Evolutionary conservation across 1,140 invertebrate species (phyloP), one percentile per base, ranked within the genome.

Genomic region (Drosophila sechellia): DNA sequence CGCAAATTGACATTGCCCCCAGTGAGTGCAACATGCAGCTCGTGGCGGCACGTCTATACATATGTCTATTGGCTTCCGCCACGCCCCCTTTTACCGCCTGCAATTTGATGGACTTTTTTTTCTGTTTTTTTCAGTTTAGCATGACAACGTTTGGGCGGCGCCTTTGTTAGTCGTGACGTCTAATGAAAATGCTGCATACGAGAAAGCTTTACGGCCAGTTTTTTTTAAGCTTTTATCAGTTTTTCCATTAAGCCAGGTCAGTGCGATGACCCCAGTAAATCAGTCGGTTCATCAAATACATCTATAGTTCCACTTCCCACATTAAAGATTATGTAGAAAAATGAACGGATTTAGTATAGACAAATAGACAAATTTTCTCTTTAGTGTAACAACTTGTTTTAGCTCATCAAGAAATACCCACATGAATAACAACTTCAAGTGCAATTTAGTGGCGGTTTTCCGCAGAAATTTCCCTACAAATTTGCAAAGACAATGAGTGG

Each of bases 1-100:
- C 49, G 58, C 75, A 81, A 86, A 86, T 86, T 87, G 83, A 86
- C 81, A 86, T 86, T 86, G 81, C 66, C 77, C 76, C 52, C 60
- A 27, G 52, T 35, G 39, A 43, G 35, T 75, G 50, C 66, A 69
- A 70, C 64, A 70, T 70, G 66, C 66, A 70, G 69, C 50, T 5
- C 10, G 45, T 68, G 39, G n/a, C 54, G 39, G 54, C 25, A 45
- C 66, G 61, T 64, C 42, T 58, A 22, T 57, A 37, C 59, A 54
- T 53, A 37, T 59, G 58, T 66, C 31, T 50, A 71, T 46, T 65
- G 37, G 56, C 48, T 63, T 59, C 64, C 61, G 61, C 58, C 57
- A 53, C 61, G 61, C 66, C 55, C 42, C 48, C 12, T 49, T 40
- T 35, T 48, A 13, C 12, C 50, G 31, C 54, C 49, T 35, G 10